These are phyloP conservation scores for Aphis gossypii DNA, from an alignment of 1,140 invertebrate species.

Conservation along the genomic window DNA sequence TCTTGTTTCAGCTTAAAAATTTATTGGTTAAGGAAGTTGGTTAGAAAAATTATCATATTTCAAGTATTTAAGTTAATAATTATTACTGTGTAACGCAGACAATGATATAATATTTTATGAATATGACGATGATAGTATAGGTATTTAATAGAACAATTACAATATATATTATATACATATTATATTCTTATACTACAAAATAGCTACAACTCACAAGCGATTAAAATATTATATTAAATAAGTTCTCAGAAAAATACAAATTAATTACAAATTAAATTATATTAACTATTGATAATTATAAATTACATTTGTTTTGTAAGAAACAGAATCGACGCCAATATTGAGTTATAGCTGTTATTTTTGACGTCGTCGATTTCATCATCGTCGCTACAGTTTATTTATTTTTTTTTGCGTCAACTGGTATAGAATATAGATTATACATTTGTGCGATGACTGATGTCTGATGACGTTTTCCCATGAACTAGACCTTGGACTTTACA, in stretches of 20 bases:
- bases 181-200: neutral
- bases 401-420: neutral
- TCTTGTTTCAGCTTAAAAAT: no score
- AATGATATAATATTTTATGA: neutral
- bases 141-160: neutral
- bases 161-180: neutral
- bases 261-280: neutral
- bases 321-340: neutral
- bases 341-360: neutral
- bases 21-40: neutral
- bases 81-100: neutral
- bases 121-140: neutral
- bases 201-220: neutral
- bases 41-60: neutral
- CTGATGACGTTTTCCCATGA: conserved; percentile 24
- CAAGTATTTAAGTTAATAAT: neutral
- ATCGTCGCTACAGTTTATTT: neutral
- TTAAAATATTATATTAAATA: conserved; percentile 9
- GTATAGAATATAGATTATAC: neutral
- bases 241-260: neutral
- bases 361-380: neutral
- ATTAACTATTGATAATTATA: conserved; percentile 9
- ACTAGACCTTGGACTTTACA: neutral
- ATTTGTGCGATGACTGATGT: neutral
- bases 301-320: neutral